Conservation (phyloP, 1,140 invertebrate genomes). For the Drosophila setifemur region DNA sequence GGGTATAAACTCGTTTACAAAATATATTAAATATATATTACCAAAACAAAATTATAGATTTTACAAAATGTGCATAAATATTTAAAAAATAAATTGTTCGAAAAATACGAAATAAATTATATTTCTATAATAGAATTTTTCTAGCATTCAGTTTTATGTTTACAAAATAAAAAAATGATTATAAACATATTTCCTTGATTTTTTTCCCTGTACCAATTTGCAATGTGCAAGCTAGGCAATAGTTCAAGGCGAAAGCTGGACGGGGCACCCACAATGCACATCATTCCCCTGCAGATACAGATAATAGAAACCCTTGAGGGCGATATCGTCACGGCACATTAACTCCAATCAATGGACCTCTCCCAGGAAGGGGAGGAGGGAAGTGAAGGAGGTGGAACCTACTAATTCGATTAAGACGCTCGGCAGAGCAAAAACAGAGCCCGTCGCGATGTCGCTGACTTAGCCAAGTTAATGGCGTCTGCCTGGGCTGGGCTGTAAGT, state of each 20-base stretch:
- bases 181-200: too few species aligned
- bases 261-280: background rate
- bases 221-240: constrained; percentile 3
- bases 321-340: constrained; percentile 55
- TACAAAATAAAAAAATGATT: too few species aligned
- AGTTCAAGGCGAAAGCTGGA: constrained; percentile 36
- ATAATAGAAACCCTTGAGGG: constrained; percentile 35
- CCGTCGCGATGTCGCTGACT: constrained; percentile 32
- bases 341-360: constrained; percentile 68
- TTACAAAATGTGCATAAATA: too few species aligned
- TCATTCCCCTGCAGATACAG: background rate
- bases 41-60: too few species aligned
- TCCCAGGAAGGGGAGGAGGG: background rate
- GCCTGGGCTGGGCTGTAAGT: constrained; percentile 25
- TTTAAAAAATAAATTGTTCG: too few species aligned
- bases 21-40: too few species aligned
- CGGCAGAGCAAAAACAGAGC: constrained; percentile 41
- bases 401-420: constrained; percentile 74
- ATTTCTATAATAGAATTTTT: too few species aligned
- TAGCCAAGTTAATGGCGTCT: constrained; percentile 59
- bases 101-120: too few species aligned
- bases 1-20: too few species aligned
- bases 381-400: background rate
- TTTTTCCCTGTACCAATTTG: background rate
- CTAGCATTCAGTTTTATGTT: too few species aligned